phyloP scores from a whole-genome alignment of 2,888 invertebrate genomes.

The Nezara viridula region DNA sequence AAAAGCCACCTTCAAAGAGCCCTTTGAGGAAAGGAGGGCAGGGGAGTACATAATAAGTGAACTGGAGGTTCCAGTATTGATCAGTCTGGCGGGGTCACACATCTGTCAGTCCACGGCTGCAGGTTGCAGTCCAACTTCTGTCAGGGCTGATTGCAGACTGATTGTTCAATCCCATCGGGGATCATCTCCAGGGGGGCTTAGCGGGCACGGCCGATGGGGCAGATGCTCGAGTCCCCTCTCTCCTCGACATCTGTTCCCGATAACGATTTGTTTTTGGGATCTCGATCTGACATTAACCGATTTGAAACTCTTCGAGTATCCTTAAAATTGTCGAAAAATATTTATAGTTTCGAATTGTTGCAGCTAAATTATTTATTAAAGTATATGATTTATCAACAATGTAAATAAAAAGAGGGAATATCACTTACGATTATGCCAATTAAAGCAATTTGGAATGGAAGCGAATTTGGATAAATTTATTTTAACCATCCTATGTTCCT shows the following conservation, averaged over 20 bases:
- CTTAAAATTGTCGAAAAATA: too few relatives aligned
- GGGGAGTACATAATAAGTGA: conserved; percentile 14
- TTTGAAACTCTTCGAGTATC: not conserved
- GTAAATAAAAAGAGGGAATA: too few relatives aligned
- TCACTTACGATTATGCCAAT: too few relatives aligned
- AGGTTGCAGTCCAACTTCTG: not conserved
- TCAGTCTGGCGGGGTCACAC: conserved; percentile 24
- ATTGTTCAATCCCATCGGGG: not conserved
- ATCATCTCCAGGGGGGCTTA: not conserved
- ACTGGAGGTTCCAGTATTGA: not conserved
- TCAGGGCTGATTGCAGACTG: not conserved
- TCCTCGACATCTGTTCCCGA: not conserved
- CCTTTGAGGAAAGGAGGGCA: conserved; percentile 32
- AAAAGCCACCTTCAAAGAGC: not conserved
- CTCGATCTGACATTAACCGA: not conserved
- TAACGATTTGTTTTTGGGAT: not conserved
- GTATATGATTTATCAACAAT: too few relatives aligned
- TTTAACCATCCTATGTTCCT: too few relatives aligned
- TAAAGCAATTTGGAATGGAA: too few relatives aligned
- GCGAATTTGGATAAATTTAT: too few relatives aligned
- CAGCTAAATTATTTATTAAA: too few relatives aligned
- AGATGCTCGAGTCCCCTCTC: not conserved
- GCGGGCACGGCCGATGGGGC: not conserved
- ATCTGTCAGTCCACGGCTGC: not conserved
- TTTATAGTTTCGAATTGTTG: too few relatives aligned